Conservation (phyloP, 2,797 vertebrate genomes). For the Gila robusta region DNA sequence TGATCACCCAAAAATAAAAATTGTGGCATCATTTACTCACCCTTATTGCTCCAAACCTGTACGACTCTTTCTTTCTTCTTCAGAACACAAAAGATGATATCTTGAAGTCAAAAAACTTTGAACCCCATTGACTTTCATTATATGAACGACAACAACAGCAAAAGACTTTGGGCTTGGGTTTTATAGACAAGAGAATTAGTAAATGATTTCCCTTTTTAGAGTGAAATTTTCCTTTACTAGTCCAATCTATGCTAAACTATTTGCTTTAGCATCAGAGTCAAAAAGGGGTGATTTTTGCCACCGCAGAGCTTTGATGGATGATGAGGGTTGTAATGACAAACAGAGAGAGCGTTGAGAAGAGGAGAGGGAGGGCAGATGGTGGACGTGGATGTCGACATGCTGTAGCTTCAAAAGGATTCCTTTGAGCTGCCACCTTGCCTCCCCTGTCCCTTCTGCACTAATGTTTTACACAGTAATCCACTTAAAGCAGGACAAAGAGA, state of each 20-base stretch:
- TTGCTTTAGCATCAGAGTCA: neutral
- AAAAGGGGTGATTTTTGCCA: constrained; percentile 30
- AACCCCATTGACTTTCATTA: neutral
- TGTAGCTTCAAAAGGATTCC: constrained; percentile 59
- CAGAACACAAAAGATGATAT: neutral
- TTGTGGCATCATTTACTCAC: neutral
- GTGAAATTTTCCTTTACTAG: neutral
- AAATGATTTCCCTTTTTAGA: neutral
- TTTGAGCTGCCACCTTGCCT: constrained; percentile 26
- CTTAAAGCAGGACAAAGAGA: neutral
- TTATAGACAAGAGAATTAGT: neutral
- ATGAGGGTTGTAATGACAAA: constrained; percentile 33
- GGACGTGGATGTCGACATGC: constrained; percentile 23
- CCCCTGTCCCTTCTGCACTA: neutral
- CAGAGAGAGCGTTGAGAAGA: constrained; percentile 46
- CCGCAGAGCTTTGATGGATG: constrained; percentile 38
- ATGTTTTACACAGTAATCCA: constrained; percentile 36
- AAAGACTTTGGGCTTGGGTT: neutral
- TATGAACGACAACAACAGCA: neutral
- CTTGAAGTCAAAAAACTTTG: neutral
- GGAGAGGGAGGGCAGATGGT: constrained; percentile 31
- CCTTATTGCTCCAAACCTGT: neutral
- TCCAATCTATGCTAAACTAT: constrained; percentile 17
- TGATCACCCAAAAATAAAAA: neutral
- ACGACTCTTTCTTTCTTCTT: neutral